Base-by-base conservation (phyloP, 1,140 invertebrate species). In the Amyelois transitella region DNA sequence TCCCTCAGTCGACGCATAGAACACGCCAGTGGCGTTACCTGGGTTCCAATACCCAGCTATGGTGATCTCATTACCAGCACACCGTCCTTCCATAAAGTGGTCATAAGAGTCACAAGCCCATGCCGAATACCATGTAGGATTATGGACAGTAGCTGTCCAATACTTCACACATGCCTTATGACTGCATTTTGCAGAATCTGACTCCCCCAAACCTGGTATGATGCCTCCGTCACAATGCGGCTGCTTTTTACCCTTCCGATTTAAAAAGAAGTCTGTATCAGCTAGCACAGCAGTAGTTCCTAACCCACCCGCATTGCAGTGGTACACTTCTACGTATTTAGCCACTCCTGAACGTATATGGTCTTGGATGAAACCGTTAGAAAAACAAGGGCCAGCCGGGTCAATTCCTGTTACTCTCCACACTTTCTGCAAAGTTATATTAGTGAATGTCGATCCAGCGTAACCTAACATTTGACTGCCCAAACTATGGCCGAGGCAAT, bases 311-410 rank as follows among this genome's bases (percentile, higher is more conserved):
- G 81, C 80, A 44, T 90, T 88, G 8, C 91, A 91, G 69, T 91
- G 91, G 55, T 91, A 90, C 2, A 90, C 86, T 70, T 91, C 90
- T 0, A 92, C 91, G 55, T 91, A 91, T n/a, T 84, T 67, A 1
- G 89, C 91, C 49, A 91, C 84, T 3, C 72, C 80, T 12, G 82
- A 69, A 53, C 90, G 76, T 3, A 92, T 61, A 32, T 89, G 86
- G n/a, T 91, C 87, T n/a, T 86, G 80, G 6, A 83, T 68, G 0
- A 86, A 67, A 25, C 72, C 67, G 54, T 86, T 81, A 0, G 78
- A 81, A 60, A 93, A 93, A 58, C 91, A 91, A 6, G 92, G 92
- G 12, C 91, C 90, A 0, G 92, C 92, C 28, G 92, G 92, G 76
- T 93, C 92, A 5, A 91, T 60, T 0, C 88, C 91, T 2, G 90